Conservation (phyloP, 30 jellyfish, hydroid and myxozoan species). For the Calvadosia cruxmelitensis region DNA sequence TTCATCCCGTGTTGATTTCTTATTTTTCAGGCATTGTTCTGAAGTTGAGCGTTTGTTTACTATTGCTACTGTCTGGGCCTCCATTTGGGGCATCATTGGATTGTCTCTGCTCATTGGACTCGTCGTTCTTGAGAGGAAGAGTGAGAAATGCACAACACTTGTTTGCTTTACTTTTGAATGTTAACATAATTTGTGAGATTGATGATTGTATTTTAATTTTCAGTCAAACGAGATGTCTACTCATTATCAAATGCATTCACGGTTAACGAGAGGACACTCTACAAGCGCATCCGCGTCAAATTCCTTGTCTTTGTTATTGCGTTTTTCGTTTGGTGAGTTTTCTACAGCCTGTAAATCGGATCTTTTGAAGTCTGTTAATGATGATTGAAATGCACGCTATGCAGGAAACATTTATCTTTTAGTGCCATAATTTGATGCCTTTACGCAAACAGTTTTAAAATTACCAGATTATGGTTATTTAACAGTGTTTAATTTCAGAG, state of each 20-base stretch:
- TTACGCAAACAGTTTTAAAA: too few species aligned
- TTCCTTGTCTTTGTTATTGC: constrained; percentile 19
- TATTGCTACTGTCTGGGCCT: constrained; percentile 29
- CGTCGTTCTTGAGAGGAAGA: neutral
- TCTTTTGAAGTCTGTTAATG: too few species aligned
- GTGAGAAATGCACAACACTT: too few species aligned
- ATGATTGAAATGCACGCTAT: too few species aligned
- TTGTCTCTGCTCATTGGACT: neutral
- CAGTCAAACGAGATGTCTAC: constrained; percentile 37
- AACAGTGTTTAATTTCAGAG: too few species aligned
- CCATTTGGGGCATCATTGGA: neutral
- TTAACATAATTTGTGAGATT: too few species aligned
- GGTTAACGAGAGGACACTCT: constrained; percentile 12
- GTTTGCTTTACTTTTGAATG: too few species aligned
- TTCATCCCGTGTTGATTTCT: neutral
- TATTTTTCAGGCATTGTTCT: constrained; percentile 15
- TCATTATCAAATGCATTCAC: constrained; percentile 29
- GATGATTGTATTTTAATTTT: neutral
- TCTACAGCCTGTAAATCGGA: too few species aligned
- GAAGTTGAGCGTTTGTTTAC: constrained; percentile 1
- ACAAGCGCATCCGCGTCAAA: constrained; percentile 30
- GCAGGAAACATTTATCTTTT: too few species aligned
- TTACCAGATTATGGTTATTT: too few species aligned
- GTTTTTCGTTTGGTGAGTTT: constrained; percentile 34
- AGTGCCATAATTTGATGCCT: too few species aligned